These are phyloP conservation scores for Trachurus trachurus DNA, from an alignment of 2,797 vertebrate genomes.

Conservation along the genomic window DNA sequence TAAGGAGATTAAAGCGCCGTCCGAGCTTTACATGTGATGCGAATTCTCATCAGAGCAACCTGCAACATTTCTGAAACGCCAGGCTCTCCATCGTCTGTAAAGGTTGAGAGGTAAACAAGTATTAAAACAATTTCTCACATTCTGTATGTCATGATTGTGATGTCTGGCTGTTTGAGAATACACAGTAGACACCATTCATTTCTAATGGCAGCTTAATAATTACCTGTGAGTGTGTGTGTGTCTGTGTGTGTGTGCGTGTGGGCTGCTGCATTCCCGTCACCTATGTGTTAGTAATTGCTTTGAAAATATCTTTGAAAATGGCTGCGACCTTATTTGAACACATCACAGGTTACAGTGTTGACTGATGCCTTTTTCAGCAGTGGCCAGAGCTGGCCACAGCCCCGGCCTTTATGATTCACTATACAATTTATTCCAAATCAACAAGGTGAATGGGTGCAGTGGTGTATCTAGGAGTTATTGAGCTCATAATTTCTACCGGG, in stretches of 20 bases:
- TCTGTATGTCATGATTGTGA: neutral
- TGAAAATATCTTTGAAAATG: slow-evolving; percentile 47
- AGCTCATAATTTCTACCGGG: slow-evolving; percentile 15
- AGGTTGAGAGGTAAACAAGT: neutral
- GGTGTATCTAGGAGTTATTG: slow-evolving; percentile 29
- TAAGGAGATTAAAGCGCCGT: slow-evolving; percentile 39
- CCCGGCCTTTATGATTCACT: slow-evolving; percentile 36
- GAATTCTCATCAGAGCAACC: slow-evolving; percentile 17
- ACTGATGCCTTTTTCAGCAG: slow-evolving; percentile 39
- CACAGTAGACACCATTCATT: slow-evolving; percentile 12
- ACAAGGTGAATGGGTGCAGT: slow-evolving; percentile 19
- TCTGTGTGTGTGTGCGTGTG: neutral
- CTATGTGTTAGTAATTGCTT: slow-evolving; percentile 30
- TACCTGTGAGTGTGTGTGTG: slow-evolving; percentile 14
- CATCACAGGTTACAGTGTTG: slow-evolving; percentile 36
- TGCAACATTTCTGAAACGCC: slow-evolving; percentile 9
- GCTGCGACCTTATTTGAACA: slow-evolving; percentile 37
- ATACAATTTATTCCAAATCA: slow-evolving; percentile 26
- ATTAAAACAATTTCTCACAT: neutral
- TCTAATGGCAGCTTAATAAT: slow-evolving; percentile 49
- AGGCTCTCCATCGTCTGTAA: neutral
- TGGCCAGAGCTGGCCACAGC: slow-evolving; percentile 8
- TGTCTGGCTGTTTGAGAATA: slow-evolving; percentile 28
- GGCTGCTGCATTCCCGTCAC: slow-evolving; percentile 15
- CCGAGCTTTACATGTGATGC: slow-evolving; percentile 12